A percentile compares a stretch with the other conserved stretches of the same genome.
phyloP scores from a whole-genome alignment of 2,113 vertebrate genomes.

The Sylvia atricapilla region DNA sequence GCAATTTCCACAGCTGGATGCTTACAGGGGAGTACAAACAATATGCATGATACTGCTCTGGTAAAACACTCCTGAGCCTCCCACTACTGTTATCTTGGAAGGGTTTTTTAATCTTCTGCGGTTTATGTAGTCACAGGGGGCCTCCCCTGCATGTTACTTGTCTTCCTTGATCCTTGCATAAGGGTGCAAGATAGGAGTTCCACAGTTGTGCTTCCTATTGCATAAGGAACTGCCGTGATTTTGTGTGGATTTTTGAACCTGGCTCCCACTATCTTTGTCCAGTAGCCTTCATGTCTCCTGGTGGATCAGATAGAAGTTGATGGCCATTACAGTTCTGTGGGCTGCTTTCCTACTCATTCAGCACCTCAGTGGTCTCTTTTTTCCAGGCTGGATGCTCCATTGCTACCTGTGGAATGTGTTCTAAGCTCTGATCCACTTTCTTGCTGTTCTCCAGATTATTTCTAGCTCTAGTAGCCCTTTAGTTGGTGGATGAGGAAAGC shows the following conservation, averaged over 20 bases:
- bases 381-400: neutral
- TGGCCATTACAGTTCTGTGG: neutral
- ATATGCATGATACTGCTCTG: neutral
- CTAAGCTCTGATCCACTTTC: neutral
- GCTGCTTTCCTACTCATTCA: neutral
- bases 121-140: neutral
- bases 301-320: neutral
- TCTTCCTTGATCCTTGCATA: neutral
- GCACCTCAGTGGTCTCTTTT: neutral
- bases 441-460: neutral
- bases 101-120: neutral
- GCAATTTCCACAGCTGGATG: neutral
- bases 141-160: neutral
- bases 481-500: neutral
- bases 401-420: neutral
- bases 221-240: neutral
- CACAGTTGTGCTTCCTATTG: neutral
- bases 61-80: neutral
- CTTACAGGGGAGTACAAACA: neutral
- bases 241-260: neutral
- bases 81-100: neutral
- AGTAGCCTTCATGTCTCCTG: neutral
- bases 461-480: neutral
- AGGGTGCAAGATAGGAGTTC: neutral
- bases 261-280: neutral